Conservation (phyloP, 2,888 invertebrate species). For the Agrotis segetum region DNA sequence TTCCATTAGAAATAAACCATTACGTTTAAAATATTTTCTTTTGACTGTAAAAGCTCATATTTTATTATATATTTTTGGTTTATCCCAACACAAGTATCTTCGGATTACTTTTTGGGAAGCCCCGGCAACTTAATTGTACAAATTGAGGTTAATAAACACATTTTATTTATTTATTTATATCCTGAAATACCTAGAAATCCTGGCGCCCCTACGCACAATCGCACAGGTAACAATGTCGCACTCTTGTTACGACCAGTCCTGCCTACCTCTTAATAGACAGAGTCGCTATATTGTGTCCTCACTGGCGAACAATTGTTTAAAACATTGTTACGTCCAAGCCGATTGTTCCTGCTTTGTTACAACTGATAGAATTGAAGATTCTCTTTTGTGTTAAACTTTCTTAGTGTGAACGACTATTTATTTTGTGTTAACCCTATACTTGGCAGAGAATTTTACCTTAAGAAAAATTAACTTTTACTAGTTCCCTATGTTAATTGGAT, state of each 20-base stretch:
- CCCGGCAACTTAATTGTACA: too few relatives aligned
- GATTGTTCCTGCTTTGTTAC: conserved; percentile 55
- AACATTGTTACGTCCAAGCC: conserved; percentile 50
- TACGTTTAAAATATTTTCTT: too few relatives aligned
- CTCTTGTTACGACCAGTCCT: conserved; percentile 55
- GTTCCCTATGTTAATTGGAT: too few relatives aligned
- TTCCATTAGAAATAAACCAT: too few relatives aligned
- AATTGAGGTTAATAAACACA: too few relatives aligned
- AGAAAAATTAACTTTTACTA: too few relatives aligned
- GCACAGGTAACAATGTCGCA: conserved; percentile 45
- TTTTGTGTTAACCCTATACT: conserved; percentile 2
- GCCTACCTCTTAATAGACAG: conserved; percentile 55
- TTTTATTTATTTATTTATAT: too few relatives aligned
- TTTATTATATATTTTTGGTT: conserved; percentile 2
- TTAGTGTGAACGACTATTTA: conserved; percentile 11
- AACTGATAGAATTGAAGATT: conserved; percentile 39
- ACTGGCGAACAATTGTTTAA: conserved; percentile 43
- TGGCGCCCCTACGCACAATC: conserved; percentile 41
- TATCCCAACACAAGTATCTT: too few relatives aligned
- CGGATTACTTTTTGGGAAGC: too few relatives aligned
- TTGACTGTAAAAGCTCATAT: background rate
- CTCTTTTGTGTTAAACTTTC: conserved; percentile 37
- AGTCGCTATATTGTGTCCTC: conserved; percentile 50
- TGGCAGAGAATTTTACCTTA: too few relatives aligned
- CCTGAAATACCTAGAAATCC: conserved; percentile 6